Conservation (phyloP, 2,888 invertebrate genomes). For the Pachymerium ferrugineum region DNA sequence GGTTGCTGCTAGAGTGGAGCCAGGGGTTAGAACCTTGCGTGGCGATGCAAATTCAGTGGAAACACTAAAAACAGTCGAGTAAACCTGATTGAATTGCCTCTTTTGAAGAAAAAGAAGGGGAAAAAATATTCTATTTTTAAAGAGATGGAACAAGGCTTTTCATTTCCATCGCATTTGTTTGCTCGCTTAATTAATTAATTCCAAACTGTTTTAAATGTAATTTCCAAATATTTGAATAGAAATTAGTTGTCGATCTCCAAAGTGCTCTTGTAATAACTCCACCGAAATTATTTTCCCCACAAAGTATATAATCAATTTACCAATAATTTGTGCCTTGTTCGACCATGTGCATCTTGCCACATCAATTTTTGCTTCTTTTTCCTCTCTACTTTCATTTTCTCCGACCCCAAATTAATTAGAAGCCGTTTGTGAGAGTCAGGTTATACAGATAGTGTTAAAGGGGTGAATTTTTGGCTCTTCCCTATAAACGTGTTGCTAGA, state of each 20-base stretch:
- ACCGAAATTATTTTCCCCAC: neutral
- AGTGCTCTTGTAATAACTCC: too few relatives aligned
- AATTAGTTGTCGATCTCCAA: neutral
- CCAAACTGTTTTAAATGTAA: neutral
- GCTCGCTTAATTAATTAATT: neutral
- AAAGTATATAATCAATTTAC: neutral
- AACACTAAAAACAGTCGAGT: constrained; percentile 14
- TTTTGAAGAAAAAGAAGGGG: neutral
- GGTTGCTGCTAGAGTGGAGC: too few relatives aligned
- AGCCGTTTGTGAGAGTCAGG: too few relatives aligned
- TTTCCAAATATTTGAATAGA: neutral
- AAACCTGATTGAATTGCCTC: constrained; percentile 22
- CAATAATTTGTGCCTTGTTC: neutral
- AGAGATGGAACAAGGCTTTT: too few relatives aligned
- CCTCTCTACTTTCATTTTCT: too few relatives aligned
- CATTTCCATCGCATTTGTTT: neutral
- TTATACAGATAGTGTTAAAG: too few relatives aligned
- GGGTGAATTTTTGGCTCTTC: too few relatives aligned
- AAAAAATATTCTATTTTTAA: neutral
- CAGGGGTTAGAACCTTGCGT: neutral
- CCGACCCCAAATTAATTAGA: too few relatives aligned
- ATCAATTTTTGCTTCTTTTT: too few relatives aligned
- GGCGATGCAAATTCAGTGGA: constrained; percentile 16
- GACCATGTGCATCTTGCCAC: too few relatives aligned
- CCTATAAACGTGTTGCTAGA: too few relatives aligned